phyloP scores from a whole-genome alignment of 2,113 vertebrate species.

The Gorilla gorilla region DNA sequence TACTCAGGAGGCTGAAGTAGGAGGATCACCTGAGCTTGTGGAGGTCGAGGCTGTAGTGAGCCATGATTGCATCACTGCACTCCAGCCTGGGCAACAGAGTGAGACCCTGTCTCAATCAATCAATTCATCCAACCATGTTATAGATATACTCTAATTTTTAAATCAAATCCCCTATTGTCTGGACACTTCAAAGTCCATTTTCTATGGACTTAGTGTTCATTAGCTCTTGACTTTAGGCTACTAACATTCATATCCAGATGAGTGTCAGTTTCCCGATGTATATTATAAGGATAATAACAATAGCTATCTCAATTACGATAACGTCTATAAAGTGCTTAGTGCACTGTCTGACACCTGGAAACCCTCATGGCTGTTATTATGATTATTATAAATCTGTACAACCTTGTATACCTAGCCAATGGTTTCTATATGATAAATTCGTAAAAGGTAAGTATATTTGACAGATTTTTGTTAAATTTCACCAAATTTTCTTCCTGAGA shows the following conservation, averaged over 20 bases:
- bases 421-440: not conserved
- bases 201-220: not conserved
- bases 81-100: too few relatives aligned
- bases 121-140: not conserved
- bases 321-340: not conserved
- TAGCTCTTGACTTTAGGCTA: not conserved
- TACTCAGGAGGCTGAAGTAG: too few relatives aligned
- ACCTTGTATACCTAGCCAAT: not conserved
- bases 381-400: not conserved
- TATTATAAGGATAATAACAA: not conserved
- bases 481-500: not conserved
- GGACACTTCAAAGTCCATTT: not conserved
- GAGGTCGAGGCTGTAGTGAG: too few relatives aligned
- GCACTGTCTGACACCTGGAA: not conserved
- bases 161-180: not conserved
- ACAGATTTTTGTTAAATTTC: not conserved
- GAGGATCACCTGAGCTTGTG: too few relatives aligned
- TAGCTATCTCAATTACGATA: not conserved
- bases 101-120: too few relatives aligned
- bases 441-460: not conserved
- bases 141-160: not conserved
- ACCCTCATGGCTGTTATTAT: not conserved
- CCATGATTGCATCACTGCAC: too few relatives aligned
- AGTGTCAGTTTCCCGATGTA: not conserved
- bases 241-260: not conserved